Conservation (phyloP, 2,113 vertebrate genomes). For the Upupa epops region DNA sequence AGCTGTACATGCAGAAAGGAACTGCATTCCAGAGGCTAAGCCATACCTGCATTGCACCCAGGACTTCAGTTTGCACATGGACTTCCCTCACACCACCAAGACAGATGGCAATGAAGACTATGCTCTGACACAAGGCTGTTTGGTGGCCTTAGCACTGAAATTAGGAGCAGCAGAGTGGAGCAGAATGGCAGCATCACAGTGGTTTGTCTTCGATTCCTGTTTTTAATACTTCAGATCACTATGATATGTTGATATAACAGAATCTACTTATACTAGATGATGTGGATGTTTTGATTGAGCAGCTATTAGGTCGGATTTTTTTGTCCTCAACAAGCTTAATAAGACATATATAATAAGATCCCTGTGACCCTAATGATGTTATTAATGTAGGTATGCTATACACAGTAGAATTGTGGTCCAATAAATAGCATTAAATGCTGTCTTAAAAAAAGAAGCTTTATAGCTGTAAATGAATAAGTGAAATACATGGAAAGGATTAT, state of each 20-base stretch:
- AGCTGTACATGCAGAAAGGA: neutral
- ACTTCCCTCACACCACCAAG: neutral
- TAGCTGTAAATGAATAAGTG: neutral
- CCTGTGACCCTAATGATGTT: neutral
- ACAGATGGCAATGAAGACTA: too few species aligned
- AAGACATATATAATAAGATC: slow-evolving; percentile 12
- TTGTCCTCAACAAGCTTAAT: neutral
- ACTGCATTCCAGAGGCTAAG: neutral
- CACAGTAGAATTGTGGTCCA: neutral
- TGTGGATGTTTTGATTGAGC: neutral
- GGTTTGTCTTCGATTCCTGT: neutral
- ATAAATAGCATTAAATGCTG: slow-evolving; percentile 27
- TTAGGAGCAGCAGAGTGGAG: neutral
- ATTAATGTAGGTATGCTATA: neutral
- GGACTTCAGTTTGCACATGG: rapidly evolving
- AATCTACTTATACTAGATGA: neutral
- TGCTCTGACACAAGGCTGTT: too few species aligned
- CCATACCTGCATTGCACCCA: neutral
- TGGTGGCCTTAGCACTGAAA: neutral
- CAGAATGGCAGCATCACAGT: neutral
- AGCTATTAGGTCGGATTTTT: neutral
- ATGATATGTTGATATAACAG: neutral
- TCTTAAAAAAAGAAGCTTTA: neutral
- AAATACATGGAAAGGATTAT: neutral
- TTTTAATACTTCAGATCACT: neutral